phyloP scores from a whole-genome alignment of 2,888 invertebrate genomes.

The Monochamus alternatus region DNA sequence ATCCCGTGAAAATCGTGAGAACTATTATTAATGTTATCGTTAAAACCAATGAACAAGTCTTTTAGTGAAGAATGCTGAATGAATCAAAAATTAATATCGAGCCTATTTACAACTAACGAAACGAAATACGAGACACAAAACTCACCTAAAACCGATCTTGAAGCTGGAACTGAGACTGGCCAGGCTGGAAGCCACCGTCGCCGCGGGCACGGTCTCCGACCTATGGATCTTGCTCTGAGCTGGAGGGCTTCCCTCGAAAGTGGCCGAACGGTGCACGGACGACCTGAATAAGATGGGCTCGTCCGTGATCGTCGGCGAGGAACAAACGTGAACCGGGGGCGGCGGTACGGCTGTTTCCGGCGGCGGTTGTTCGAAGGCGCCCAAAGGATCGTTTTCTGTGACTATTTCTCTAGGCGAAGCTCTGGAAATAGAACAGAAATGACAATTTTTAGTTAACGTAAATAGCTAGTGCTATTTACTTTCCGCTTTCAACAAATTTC shows the following conservation, averaged over 20 bases:
- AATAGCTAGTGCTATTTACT: conserved; percentile 45
- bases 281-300: conserved; percentile 79
- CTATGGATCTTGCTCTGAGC: conserved; percentile 76
- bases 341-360: conserved; percentile 49
- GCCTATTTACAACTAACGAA: conserved; percentile 25
- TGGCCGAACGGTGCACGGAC: conserved; percentile 72
- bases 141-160: conserved; percentile 89
- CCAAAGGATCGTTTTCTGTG: conserved; percentile 92
- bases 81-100: neutral
- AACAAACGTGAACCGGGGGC: conserved; percentile 56
- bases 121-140: conserved; percentile 38
- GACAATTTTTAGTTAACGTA: neutral
- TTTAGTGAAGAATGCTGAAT: no score
- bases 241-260: conserved; percentile 73
- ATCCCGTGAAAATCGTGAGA: no score
- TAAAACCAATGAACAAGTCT: no score
- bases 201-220: conserved; percentile 83
- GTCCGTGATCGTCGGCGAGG: conserved; percentile 73
- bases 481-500: conserved; percentile 65
- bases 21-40: no score
- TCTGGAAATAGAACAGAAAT: conserved; percentile 66
- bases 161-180: conserved; percentile 87
- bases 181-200: conserved; percentile 83
- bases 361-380: conserved; percentile 77
- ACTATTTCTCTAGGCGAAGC: conserved; percentile 88